Evolutionary conservation across 2,888 invertebrate genomes (phyloP).

Genomic region (Macrostomum cliftonense): DNA sequence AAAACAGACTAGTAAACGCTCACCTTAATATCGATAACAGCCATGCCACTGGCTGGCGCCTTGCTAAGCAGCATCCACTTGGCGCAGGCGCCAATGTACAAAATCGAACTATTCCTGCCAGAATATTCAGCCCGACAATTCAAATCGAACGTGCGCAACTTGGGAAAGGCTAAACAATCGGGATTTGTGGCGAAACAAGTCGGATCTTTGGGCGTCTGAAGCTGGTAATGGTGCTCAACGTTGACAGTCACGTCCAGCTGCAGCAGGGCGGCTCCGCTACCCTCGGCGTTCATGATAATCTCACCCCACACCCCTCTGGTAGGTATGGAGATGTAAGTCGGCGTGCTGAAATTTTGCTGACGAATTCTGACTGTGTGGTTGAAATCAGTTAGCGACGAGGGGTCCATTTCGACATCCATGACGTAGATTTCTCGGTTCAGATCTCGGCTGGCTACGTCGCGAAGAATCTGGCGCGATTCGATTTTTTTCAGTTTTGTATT

Average conservation of each 20-base stretch:
- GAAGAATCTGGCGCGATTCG: background rate
- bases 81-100: slow-evolving; percentile 65
- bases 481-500: too few relatives aligned
- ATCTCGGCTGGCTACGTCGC: slow-evolving; percentile 25
- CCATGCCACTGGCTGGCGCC: slow-evolving; percentile 18
- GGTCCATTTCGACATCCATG: slow-evolving; percentile 22
- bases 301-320: slow-evolving; percentile 72
- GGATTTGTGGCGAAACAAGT: background rate
- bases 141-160: slow-evolving; percentile 34
- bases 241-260: slow-evolving; percentile 40
- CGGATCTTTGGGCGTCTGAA: slow-evolving; percentile 7
- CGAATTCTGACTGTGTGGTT: slow-evolving; percentile 17
- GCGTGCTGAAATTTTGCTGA: slow-evolving; percentile 20
- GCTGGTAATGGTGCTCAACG: slow-evolving; percentile 8
- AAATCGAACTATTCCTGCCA: slow-evolving; percentile 68
- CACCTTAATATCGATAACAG: slow-evolving; percentile 21
- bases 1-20: too few relatives aligned
- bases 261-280: slow-evolving; percentile 70
- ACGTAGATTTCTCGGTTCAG: slow-evolving; percentile 28
- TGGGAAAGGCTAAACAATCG: background rate
- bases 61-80: slow-evolving; percentile 43
- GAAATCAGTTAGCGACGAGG: slow-evolving; percentile 30
- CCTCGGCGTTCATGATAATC: slow-evolving; percentile 69
- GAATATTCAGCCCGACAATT: slow-evolving; percentile 34
- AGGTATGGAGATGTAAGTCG: background rate